Percentiles rank a stretch among this genome's conserved stretches.
phyloP scores from a whole-genome alignment of 2,888 invertebrate species.

The Bursaphelenchus okinawaensis region DNA sequence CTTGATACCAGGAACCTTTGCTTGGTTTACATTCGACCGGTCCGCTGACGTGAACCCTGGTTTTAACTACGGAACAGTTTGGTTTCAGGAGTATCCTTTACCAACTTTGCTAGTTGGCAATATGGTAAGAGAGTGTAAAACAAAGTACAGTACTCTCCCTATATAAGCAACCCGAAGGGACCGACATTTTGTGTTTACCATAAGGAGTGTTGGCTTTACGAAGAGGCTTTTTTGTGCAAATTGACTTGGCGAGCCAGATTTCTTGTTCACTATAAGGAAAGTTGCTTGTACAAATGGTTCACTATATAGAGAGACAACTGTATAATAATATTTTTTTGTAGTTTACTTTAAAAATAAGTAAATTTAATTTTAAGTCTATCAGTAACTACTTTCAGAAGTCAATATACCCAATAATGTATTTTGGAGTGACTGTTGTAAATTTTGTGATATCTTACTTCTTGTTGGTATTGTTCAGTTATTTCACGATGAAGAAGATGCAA shows the following conservation, averaged over 20 bases:
- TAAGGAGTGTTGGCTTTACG: background rate
- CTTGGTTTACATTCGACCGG: background rate
- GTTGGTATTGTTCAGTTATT: background rate
- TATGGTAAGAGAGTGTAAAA: no score
- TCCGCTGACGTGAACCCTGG: background rate
- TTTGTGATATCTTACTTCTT: background rate
- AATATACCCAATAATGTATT: background rate
- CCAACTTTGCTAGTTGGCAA: background rate
- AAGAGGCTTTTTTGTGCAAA: no score
- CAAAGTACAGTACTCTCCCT: no score
- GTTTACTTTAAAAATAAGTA: no score
- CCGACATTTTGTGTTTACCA: no score
- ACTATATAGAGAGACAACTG: no score
- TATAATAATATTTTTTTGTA: no score
- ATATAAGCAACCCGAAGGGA: background rate
- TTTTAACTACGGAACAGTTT: background rate
- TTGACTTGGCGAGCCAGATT: no score
- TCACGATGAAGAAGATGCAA: background rate
- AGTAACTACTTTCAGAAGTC: background rate
- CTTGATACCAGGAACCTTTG: background rate
- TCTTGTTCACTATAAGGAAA: background rate
- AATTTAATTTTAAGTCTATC: no score
- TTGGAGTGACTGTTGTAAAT: background rate
- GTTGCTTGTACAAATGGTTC: no score
- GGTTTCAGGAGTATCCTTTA: background rate